Evolutionary conservation across 1,140 invertebrate species (phyloP).

Genomic region (Araneus ventricosus): DNA sequence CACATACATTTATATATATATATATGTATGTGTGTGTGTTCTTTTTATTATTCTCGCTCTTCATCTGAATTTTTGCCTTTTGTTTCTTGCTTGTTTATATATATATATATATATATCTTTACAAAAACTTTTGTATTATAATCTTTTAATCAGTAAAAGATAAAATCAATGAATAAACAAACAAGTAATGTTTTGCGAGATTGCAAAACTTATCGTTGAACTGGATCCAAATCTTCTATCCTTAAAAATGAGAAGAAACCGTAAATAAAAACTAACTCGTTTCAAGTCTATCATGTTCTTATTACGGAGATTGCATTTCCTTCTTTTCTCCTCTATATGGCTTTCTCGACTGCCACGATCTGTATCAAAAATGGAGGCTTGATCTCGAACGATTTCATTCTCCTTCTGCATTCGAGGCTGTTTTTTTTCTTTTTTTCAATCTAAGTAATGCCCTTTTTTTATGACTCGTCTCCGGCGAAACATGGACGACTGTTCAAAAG

Average conservation of each 20-base stretch:
- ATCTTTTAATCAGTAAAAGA: constrained; percentile 30
- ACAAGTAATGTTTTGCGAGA: not conserved
- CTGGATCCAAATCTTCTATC: not conserved
- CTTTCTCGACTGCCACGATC: constrained; percentile 24
- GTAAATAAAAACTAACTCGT: constrained; percentile 44
- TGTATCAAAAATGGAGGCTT: constrained; percentile 35
- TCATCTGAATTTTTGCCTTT: too few relatives aligned
- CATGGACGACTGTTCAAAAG: constrained; percentile 45
- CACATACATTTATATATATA: too few relatives aligned
- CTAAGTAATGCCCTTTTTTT: constrained; percentile 4
- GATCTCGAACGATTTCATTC: constrained; percentile 35
- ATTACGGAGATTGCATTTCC: constrained; percentile 42
- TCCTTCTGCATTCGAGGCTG: not conserved
- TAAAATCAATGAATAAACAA: not conserved
- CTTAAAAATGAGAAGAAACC: not conserved
- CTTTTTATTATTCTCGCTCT: too few relatives aligned
- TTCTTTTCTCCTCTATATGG: not conserved
- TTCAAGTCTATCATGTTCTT: constrained; percentile 45
- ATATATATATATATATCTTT: too few relatives aligned
- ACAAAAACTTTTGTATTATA: not conserved
- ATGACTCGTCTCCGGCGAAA: not conserved
- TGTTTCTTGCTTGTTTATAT: too few relatives aligned
- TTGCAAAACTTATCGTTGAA: constrained; percentile 18
- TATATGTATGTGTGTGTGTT: too few relatives aligned
- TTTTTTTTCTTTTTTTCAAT: constrained; percentile 14